Evolutionary conservation across 2,797 vertebrate genomes (phyloP).

Genomic region (Trachops cirrhosus): DNA sequence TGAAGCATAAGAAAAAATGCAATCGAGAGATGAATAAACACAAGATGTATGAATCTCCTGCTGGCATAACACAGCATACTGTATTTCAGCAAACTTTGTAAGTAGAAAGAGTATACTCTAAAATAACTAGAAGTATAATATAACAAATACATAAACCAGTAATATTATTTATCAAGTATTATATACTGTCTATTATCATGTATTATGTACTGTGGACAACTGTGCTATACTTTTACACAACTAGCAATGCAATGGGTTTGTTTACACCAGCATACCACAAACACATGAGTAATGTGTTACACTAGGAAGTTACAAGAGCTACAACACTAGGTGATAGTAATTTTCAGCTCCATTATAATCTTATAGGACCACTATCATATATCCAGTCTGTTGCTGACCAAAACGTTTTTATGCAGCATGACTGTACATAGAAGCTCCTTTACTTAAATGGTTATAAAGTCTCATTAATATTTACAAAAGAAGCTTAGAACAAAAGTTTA

Average conservation of each 20-base stretch:
- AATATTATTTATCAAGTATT: neutral
- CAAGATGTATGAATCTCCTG: neutral
- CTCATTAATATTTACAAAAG: neutral
- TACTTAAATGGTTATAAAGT: neutral
- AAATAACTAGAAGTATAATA: neutral
- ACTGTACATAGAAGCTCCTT: neutral
- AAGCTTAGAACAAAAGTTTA: constrained; percentile 6
- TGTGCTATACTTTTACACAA: neutral
- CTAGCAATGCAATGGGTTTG: neutral
- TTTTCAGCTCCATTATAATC: neutral
- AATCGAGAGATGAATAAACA: neutral
- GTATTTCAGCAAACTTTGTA: neutral
- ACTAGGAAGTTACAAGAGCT: neutral
- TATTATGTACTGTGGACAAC: neutral
- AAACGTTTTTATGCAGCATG: neutral
- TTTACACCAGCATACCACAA: neutral
- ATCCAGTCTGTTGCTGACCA: neutral
- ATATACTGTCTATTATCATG: too few relatives aligned
- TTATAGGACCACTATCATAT: neutral
- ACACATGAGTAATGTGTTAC: neutral
- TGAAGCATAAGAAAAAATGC: neutral
- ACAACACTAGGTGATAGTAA: neutral
- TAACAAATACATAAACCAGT: too few relatives aligned
- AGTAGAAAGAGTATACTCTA: neutral
- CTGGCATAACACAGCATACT: neutral